phyloP scores from a whole-genome alignment of 1,140 invertebrate genomes.

The Cydia fagiglandana region DNA sequence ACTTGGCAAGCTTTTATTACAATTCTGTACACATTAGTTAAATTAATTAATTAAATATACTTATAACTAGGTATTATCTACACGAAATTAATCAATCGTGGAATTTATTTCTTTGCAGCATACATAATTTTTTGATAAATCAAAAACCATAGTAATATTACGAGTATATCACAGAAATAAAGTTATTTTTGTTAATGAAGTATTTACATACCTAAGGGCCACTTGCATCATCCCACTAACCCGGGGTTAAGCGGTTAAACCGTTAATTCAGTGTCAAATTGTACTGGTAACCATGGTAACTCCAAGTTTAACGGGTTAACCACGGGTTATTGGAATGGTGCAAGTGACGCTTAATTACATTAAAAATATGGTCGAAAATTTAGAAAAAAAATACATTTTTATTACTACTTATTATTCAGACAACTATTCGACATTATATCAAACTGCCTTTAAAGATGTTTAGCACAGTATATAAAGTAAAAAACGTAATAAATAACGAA shows the following conservation, averaged over 20 bases:
- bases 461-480: no score
- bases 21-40: constrained; percentile 35
- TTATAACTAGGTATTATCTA: constrained; percentile 3
- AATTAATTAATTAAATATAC: constrained; percentile 32
- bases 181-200: background rate
- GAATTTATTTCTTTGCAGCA: background rate
- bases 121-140: no score
- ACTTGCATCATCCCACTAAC: no score
- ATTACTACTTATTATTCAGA: background rate
- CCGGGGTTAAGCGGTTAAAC: no score
- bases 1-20: constrained; percentile 57
- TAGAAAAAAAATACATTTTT: background rate
- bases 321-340: no score
- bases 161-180: background rate
- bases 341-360: no score
- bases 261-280: no score
- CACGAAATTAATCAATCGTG: background rate
- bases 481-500: no score
- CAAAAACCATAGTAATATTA: background rate
- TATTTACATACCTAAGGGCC: background rate
- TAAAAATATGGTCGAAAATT: background rate
- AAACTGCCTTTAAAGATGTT: no score
- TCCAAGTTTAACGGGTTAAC: no score
- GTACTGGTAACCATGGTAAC: no score
- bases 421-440: no score